Percentiles rank a stretch among this genome's conserved stretches.
Evolutionary conservation across 2,888 invertebrate genomes (phyloP).

Genomic region (Carterocephalus palaemon): DNA sequence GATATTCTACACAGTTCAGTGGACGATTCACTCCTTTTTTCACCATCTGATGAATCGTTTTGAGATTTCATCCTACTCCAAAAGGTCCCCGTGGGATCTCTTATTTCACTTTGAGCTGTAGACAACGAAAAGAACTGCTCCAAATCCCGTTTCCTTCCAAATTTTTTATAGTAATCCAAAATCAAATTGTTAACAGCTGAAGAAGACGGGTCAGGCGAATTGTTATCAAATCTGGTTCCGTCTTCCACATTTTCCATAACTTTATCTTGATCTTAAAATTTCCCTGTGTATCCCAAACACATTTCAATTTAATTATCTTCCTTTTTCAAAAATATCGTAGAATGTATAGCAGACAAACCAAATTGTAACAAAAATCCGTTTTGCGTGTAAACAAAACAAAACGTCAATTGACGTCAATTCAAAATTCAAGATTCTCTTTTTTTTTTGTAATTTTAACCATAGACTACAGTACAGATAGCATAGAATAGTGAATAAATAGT

Average conservation of each 20-base stretch:
- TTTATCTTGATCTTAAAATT: neutral
- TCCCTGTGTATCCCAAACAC: neutral
- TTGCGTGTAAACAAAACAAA: conserved; percentile 15
- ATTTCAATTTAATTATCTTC: conserved; percentile 1
- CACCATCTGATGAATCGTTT: conserved; percentile 63
- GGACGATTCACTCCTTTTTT: conserved; percentile 58
- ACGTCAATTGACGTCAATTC: too few species aligned
- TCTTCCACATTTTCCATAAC: conserved; percentile 22
- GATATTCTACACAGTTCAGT: conserved; percentile 68
- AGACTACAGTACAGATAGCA: too few species aligned
- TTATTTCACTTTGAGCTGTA: conserved; percentile 64
- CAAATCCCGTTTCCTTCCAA: conserved; percentile 82
- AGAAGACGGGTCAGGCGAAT: conserved; percentile 38
- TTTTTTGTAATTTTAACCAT: too few species aligned
- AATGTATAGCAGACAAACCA: too few species aligned
- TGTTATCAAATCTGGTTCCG: conserved; percentile 24
- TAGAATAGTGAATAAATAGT: too few species aligned
- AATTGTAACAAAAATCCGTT: neutral
- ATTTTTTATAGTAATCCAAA: conserved; percentile 84
- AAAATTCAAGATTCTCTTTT: too few species aligned
- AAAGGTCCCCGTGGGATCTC: conserved; percentile 61
- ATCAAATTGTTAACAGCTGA: conserved; percentile 64
- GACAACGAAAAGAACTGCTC: conserved; percentile 82
- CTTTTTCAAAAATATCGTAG: conserved; percentile 3
- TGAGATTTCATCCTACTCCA: conserved; percentile 70